phyloP scores from a whole-genome alignment of 2,113 vertebrate genomes.

The Heterotis niloticus region DNA sequence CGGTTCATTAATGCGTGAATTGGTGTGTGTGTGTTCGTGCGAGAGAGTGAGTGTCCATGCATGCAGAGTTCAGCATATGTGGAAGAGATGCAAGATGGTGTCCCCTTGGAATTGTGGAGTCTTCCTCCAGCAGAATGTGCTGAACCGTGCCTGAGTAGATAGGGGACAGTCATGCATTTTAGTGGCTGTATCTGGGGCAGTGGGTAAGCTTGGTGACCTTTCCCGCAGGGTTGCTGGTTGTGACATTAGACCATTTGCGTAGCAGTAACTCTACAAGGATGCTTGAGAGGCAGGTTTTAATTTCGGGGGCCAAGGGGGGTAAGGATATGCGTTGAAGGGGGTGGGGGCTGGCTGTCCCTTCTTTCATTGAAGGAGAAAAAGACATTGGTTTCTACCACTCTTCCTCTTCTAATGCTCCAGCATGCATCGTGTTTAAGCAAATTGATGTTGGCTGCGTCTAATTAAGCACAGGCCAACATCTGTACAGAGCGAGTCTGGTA shows the following conservation, averaged over 20 bases:
- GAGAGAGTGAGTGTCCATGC: not conserved
- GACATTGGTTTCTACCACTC: not conserved
- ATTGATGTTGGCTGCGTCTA: conserved; percentile 47
- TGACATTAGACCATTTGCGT: not conserved
- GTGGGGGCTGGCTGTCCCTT: not conserved
- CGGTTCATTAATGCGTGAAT: not conserved
- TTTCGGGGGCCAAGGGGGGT: too few relatives aligned
- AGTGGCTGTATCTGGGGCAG: too few relatives aligned
- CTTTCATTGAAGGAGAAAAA: not conserved
- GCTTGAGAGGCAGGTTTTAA: not conserved
- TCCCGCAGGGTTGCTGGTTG: not conserved
- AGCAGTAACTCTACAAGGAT: not conserved
- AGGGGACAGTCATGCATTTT: not conserved
- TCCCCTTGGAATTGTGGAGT: not conserved
- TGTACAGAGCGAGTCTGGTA: conserved; percentile 31
- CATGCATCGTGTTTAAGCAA: conserved; percentile 47
- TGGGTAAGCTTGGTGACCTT: not conserved
- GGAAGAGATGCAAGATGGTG: not conserved
- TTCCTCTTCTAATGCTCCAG: conserved; percentile 34
- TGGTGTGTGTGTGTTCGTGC: conserved; percentile 22
- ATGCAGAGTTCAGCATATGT: not conserved
- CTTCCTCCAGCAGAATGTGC: not conserved
- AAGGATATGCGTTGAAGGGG: not conserved
- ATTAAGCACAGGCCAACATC: conserved; percentile 41
- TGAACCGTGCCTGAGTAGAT: not conserved